phyloP scores from a whole-genome alignment of 2,113 vertebrate genomes.

The Bothrops jararaca region DNA sequence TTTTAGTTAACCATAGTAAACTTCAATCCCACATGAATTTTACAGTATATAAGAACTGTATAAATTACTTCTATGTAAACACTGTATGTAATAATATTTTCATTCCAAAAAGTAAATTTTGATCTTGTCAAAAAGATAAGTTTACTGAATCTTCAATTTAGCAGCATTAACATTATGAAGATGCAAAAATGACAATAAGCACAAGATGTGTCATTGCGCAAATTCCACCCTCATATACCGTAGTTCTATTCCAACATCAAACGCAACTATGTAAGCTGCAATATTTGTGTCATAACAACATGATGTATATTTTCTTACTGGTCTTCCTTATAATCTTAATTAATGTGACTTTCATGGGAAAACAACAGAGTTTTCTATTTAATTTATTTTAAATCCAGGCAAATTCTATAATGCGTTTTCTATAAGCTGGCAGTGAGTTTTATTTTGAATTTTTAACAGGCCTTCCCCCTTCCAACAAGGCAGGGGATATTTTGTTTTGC shows the following conservation, averaged over 20 bases:
- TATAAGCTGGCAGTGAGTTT: not conserved
- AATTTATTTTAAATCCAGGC: not conserved
- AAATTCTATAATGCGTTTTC: not conserved
- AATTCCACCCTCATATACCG: not conserved
- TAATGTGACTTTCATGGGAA: too few species aligned
- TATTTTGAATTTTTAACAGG: not conserved
- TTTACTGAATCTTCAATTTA: not conserved
- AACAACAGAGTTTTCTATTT: not conserved
- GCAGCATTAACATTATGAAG: not conserved
- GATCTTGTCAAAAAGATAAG: not conserved
- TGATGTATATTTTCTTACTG: not conserved
- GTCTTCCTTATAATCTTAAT: not conserved
- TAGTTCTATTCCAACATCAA: not conserved
- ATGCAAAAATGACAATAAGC: not conserved
- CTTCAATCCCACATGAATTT: not conserved
- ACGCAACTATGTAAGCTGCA: not conserved
- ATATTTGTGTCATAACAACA: not conserved
- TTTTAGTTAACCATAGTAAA: not conserved
- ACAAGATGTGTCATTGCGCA: not conserved
- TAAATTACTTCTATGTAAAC: not conserved
- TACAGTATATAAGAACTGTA: not conserved
- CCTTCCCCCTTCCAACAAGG: not conserved
- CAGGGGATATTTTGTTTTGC: not conserved
- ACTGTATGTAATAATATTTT: not conserved
- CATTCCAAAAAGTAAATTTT: not conserved